Evolutionary conservation across 2,113 vertebrate genomes (phyloP), one percentile per base, ranked within the genome.

Genomic region (Syrmaticus mikado): DNA sequence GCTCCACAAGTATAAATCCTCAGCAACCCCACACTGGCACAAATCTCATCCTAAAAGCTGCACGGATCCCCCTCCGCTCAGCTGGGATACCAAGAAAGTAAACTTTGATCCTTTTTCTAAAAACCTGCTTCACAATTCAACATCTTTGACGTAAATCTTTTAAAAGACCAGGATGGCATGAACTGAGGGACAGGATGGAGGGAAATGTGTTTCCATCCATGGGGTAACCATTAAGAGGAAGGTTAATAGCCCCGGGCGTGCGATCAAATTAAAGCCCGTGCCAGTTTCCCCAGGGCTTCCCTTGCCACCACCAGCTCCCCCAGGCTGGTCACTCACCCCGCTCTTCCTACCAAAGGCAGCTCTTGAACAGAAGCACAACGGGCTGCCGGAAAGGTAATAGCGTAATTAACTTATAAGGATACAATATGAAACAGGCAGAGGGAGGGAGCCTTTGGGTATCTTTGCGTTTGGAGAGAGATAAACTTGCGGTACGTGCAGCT

Each of bases 221-320:
- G 61, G 66, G 82, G 85, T 68, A 52, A 95, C 80, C 78, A 77
- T 82, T 77, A 61, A 78, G 68, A 90, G 21, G 70, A 89, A 78
- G 74, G 78, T 93, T 91, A 94, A 96, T 91, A 79, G 79, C 81
- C 87, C 90, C 57, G 94, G 94, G 92, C 94, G 84, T 50, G 68
- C 20, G 20, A 89, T 89, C 89, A 90, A 90, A 90, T 94, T 66
- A 13, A 91, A 57, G 77, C n/a, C 74, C 40, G 80, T 82, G 94
- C 95, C 95, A 94, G 89, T 89, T 95, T 82, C 77, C 87, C 80
- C 65, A 73, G 82, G 82, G 67, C 77, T 91, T 85, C 77, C 71
- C 68, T 89, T 76, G 85, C 89, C 85, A 84, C 66, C 86, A 83
- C 52, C 73, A 80, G 84, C 88, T 70, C 70, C 92, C 85, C 78